Evolutionary conservation across 92 coral and sea anemone genomes (phyloP), one percentile per base, ranked within the genome.

Genomic region (Umimayanthus kanabou): DNA sequence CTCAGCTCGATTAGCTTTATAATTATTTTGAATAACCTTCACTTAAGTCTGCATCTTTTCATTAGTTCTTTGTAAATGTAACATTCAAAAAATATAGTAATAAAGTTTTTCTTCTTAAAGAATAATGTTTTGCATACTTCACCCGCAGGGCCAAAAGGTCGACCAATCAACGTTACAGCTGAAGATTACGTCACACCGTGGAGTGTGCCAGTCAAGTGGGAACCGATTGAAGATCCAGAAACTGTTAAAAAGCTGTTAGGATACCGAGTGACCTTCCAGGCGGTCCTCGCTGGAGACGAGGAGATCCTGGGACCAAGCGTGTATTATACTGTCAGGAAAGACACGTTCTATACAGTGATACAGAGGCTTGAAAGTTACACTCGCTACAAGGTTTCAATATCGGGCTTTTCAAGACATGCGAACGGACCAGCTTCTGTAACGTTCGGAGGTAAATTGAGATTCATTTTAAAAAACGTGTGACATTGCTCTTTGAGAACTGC

Each of bases 371-470:
- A 85, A 26, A 76, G 89, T 33, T 93, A 77, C 77, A 89, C 80
- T 66, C 91, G 85, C 47, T 93, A 93, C 85, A 89, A 89, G 90
- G 71, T 93, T 73, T 85, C 78, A 29, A 82, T 93, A 16, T 84
- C 94, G n/a, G 96, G 94, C 8, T 91, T 91, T 74, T 89, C 92
- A 40, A 92, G 96, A n/a, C 88, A 85, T 82, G 94, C 93, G n/a
- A 77, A 69, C 80, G 96, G 96, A 58, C 94, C 94, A 0, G 30
- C 88, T 33, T 87, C 85, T 2, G 77, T 84, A 58, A 88, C 91
- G 18, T 50, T 64, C 23, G 96, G 93, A 85, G 96, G 96, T 93
- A 85, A 69, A 9, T 72, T 20, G 69, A 20, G 23, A 61, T 22
- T 61, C 69, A 61, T 22, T 61, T 61, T 61, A 61, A 22, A 20